phyloP scores from a whole-genome alignment of 2,113 vertebrate species.

The Notothenia rossii region DNA sequence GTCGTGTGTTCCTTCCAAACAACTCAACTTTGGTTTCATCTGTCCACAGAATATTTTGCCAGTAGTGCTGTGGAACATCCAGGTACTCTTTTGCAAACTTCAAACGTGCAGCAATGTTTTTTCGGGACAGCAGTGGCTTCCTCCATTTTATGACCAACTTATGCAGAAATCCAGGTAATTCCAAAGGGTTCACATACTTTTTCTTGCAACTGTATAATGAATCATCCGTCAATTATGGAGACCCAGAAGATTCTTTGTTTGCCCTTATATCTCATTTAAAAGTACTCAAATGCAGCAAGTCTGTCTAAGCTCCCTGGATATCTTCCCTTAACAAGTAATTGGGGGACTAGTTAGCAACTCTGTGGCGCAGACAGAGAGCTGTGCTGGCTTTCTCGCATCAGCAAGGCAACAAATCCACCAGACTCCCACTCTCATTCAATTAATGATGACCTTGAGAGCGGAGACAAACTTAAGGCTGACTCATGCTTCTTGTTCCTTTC shows the following conservation, averaged over 20 bases:
- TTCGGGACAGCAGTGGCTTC: too few relatives aligned
- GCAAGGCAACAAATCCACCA: slow-evolving; percentile 39
- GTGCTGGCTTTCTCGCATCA: slow-evolving; percentile 18
- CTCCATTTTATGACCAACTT: too few relatives aligned
- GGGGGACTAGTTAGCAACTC: slow-evolving; percentile 60
- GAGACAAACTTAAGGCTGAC: slow-evolving; percentile 49
- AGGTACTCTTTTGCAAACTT: too few relatives aligned
- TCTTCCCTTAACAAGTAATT: slow-evolving; percentile 66
- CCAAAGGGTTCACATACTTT: too few relatives aligned
- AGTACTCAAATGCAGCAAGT: slow-evolving; percentile 34
- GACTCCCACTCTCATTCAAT: slow-evolving; percentile 65
- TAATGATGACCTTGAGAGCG: slow-evolving; percentile 66
- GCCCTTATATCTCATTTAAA: slow-evolving; percentile 69
- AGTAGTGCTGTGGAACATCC: too few relatives aligned
- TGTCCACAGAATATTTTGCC: too few relatives aligned
- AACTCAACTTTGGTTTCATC: too few relatives aligned
- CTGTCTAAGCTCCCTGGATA: slow-evolving; percentile 21
- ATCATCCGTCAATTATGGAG: slow-evolving; percentile 66
- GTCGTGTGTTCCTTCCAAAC: too few relatives aligned
- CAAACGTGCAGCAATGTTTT: too few relatives aligned
- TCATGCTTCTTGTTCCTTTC: slow-evolving; percentile 39
- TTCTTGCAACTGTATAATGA: slow-evolving; percentile 57
- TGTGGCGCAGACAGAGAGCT: slow-evolving; percentile 17
- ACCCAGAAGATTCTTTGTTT: slow-evolving; percentile 47
- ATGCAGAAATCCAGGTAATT: too few relatives aligned